Evolutionary conservation across 2,797 vertebrate genomes (phyloP), one percentile per base, ranked within the genome.

Genomic region (Poecile montanus): DNA sequence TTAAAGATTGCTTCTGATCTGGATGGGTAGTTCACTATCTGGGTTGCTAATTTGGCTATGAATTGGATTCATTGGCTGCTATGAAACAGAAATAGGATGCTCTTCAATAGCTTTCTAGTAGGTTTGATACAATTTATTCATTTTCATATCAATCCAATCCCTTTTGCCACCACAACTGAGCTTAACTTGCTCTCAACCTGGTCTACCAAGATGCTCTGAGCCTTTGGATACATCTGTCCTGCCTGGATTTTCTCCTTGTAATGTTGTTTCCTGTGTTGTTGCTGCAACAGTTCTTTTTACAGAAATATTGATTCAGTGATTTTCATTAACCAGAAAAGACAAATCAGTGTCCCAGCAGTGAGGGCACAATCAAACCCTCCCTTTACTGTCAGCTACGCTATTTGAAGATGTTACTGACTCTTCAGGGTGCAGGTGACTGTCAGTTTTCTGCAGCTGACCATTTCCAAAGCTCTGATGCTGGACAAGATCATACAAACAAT

Each of bases 1-100:
- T 50, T 83, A 61, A 85, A 89, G 81, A 87, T 61, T 79, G 25
- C n/a, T 80, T 54, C 84, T 93, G 50, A 50, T 72, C 57, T 94
- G 50, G 38, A 74, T 68, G 78, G 77, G n/a, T 68, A 54, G 42
- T 93, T 84, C 50, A 57, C 60, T 88, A 38, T 73, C 85, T 90
- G 67, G 11, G 15, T 65, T 89, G 42, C 42, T 95, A 88, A 85
- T 91, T 63, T 91, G 66, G 30, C 61, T 61, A 9, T 78, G 50
- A 88, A 83, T 45, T 0, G 1, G 17, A 67, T 65, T 66, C 17
- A 66, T 7, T 58, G 53, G 22, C 32, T 32, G 32, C 27, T 44
- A 5, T 51, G 36, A 75, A 85, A 58, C 7, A 58, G 36, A 67
- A 90, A 76, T 29, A 63, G 23, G 4, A 54, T 87, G 42, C 36